phyloP scores from a whole-genome alignment of 2,797 vertebrate species.

The Lepilemur ruficaudatus region DNA sequence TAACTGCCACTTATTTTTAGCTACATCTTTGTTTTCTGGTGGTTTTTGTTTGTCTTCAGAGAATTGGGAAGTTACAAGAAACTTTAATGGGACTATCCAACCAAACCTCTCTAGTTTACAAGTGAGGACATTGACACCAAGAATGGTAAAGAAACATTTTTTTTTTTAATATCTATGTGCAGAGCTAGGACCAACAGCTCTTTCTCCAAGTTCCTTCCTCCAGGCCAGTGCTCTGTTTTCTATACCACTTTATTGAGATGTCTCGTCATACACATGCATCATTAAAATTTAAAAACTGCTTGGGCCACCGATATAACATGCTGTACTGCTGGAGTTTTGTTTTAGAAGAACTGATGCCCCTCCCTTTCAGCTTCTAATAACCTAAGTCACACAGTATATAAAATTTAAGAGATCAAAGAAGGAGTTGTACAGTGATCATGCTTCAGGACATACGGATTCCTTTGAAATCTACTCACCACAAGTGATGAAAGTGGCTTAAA shows the following conservation, averaged over 20 bases:
- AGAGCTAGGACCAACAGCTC: not conserved
- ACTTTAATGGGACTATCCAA: not conserved
- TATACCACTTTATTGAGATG: not conserved
- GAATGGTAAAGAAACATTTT: not conserved
- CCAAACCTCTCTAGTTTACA: not conserved
- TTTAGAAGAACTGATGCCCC: not conserved
- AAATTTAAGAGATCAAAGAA: conserved; percentile 3
- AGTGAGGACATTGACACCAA: not conserved
- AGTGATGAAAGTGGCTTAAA: conserved; percentile 33
- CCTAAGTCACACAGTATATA: not conserved
- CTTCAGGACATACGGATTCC: not conserved
- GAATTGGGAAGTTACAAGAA: not conserved
- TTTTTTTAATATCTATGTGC: not conserved
- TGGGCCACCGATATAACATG: not conserved
- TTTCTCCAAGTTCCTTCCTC: not conserved
- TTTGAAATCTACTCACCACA: conserved; percentile 30
- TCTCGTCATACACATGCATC: not conserved
- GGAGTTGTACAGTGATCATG: not conserved
- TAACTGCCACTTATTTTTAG: not conserved
- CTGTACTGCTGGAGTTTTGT: not conserved
- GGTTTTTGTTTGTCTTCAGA: not conserved
- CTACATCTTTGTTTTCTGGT: not conserved
- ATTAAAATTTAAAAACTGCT: conserved; percentile 47
- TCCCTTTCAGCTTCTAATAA: not conserved
- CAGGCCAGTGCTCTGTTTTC: not conserved